Conservation (phyloP, 2,113 vertebrate genomes). For the Acrocephalus arundinaceus region DNA sequence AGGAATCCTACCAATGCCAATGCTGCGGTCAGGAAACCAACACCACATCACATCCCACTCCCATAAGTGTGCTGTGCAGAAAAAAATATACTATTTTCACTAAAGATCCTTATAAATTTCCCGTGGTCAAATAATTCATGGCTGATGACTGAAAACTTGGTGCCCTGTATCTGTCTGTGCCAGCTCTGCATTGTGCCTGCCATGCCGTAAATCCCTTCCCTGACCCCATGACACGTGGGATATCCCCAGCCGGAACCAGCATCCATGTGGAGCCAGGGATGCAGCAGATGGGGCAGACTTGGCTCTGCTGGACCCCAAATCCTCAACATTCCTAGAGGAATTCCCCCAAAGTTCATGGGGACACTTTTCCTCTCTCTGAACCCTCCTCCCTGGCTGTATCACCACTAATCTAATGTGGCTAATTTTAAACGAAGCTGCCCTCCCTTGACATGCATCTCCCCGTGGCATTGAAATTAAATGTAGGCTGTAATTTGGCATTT, state of each 20-base stretch:
- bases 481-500: slow-evolving; percentile 74
- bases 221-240: fast-evolving
- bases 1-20: not conserved
- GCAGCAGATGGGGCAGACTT: not conserved
- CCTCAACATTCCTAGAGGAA: not conserved
- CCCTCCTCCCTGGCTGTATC: not conserved
- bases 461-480: slow-evolving; percentile 70
- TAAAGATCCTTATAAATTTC: not conserved
- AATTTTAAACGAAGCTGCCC: slow-evolving; percentile 69
- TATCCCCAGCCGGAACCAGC: not conserved
- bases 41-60: not conserved
- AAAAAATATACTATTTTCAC: not conserved
- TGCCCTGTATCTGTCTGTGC: not conserved
- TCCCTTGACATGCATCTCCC: slow-evolving; percentile 66
- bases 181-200: not conserved
- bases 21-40: fast-evolving
- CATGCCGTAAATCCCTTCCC: not conserved
- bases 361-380: not conserved
- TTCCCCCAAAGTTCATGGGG: slow-evolving; percentile 9
- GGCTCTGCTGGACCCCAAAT: fast-evolving
- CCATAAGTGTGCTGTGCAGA: not conserved
- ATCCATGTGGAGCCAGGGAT: not conserved
- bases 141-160: not conserved
- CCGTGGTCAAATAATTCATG: not conserved
- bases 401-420: slow-evolving; percentile 45